Base-by-base conservation (phyloP, 2,113 vertebrate genomes). In the Haemorhous mexicanus region DNA sequence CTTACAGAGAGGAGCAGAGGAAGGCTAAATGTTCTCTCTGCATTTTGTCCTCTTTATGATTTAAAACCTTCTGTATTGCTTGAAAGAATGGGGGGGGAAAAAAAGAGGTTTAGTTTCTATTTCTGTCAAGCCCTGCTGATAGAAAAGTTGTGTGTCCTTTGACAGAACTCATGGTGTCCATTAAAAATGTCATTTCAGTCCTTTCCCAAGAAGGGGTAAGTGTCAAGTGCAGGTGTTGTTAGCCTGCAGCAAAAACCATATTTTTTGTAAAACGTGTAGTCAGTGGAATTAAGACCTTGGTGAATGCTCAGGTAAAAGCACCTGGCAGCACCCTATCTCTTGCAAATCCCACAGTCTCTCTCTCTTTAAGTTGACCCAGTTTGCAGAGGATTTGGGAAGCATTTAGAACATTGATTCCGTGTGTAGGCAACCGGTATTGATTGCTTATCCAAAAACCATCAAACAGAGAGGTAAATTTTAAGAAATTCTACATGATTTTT, bases 21-120 rank as follows among this genome's bases (percentile, higher is more conserved):
- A 72, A 82, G 8, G 5, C 24, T 37, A 70, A 63, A n/a, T 37
- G 13, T 13, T 10, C 27, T 37, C 14, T 59, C 39, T 24, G 11
- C 0, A 0, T 44, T 55, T 3, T 5, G 1, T 49, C 15, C 47
- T 4, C 13, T 11, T 46, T 37, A n/a, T 16, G 3, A 67, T 13
- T 44, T 55, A 49, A 70, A 89, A 55, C 16, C 3, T n/a, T 83
- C 17, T 28, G 2, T 18, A n/a, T 56, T 43, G 26, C 49, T 89
- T 46, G 50, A 46, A 62, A 86, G 58, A 23, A 23, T 21, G 6
- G 32, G n/a, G 3, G 30, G 3, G 30, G 8, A 4, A 5, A 13
- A 55, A 50, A 30, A 12, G 4, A 8, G 4, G 3, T 28, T 56
- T 46, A 20, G 7, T 7, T 75, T 67, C 43, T 23, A 13, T 70